Percentiles rank a stretch among this genome's conserved stretches.
Evolutionary conservation across 2,888 invertebrate genomes (phyloP).

Genomic region (Lasioglossum vierecki): DNA sequence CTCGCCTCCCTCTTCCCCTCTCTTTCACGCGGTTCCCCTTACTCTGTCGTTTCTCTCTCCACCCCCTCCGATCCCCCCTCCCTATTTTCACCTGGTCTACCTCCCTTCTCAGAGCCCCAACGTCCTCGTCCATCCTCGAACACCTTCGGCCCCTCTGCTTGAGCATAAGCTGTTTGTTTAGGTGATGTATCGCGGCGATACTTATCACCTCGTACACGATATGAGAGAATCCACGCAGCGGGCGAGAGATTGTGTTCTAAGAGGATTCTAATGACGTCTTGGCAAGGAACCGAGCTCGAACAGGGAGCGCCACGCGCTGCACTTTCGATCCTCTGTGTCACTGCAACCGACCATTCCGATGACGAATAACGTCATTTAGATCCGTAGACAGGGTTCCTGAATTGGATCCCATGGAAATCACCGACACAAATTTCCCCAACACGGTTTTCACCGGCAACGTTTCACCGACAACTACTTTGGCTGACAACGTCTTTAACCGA

Average conservation of each 20-base stretch:
- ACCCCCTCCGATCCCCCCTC: neutral
- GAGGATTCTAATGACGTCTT: constrained; percentile 79
- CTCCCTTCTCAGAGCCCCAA: neutral
- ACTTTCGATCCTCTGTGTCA: neutral
- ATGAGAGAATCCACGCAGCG: constrained; percentile 70
- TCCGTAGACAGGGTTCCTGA: neutral
- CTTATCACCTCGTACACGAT: constrained; percentile 81
- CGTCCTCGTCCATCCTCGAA: constrained; percentile 11
- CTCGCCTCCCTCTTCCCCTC: constrained; percentile 14
- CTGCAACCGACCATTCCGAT: neutral
- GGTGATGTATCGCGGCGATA: constrained; percentile 81
- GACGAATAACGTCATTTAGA: neutral
- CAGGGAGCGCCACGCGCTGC: constrained; percentile 45
- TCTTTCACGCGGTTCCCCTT: constrained; percentile 56
- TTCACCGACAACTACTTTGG: no score
- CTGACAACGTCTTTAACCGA: no score
- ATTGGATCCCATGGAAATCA: neutral
- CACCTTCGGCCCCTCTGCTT: constrained; percentile 48
- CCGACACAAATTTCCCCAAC: no score
- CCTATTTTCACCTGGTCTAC: neutral
- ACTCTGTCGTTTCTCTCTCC: constrained; percentile 35
- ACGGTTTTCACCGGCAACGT: no score
- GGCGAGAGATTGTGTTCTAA: constrained; percentile 78
- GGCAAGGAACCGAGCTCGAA: constrained; percentile 22
- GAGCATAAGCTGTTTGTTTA: constrained; percentile 81